Conservation (phyloP, 2,797 vertebrate species). For the Ptychadena robeensis region DNA sequence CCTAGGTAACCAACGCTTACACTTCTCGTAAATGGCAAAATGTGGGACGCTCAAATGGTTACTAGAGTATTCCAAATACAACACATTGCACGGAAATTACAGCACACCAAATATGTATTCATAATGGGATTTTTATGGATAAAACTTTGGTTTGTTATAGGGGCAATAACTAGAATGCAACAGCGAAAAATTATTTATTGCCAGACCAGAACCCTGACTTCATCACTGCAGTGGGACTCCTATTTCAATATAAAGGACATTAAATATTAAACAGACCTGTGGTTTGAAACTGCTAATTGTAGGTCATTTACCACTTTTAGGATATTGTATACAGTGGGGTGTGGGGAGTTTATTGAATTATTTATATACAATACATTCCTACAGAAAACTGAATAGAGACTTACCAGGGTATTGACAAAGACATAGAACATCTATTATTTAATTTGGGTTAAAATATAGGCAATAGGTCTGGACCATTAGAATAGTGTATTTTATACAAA, state of each 20-base stretch:
- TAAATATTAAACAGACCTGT: constrained; percentile 8
- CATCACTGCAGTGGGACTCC: constrained; percentile 29
- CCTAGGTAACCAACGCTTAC: constrained; percentile 13
- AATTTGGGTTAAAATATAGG: too few relatives aligned
- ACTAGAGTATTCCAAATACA: background rate
- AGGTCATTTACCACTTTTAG: constrained; percentile 40
- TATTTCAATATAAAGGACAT: constrained; percentile 24
- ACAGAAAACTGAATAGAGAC: too few relatives aligned
- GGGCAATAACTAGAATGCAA: constrained; percentile 35
- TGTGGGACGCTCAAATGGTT: constrained; percentile 30
- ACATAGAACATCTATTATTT: too few relatives aligned
- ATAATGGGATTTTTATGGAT: constrained; percentile 48
- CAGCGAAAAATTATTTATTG: constrained; percentile 35
- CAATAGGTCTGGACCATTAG: too few relatives aligned
- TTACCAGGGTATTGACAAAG: too few relatives aligned
- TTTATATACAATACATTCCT: too few relatives aligned
- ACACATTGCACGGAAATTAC: constrained; percentile 25
- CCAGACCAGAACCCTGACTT: constrained; percentile 28
- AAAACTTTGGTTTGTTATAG: constrained; percentile 31
- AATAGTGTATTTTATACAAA: too few relatives aligned
- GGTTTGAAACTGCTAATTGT: constrained; percentile 31
- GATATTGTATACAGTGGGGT: background rate
- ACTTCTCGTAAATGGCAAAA: constrained; percentile 29
- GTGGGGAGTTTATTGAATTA: too few relatives aligned
- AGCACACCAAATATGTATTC: constrained; percentile 31